These are phyloP conservation scores for Diadema setosum DNA, from an alignment of 35 echinoderm and acorn worm species.

Conservation along the genomic window DNA sequence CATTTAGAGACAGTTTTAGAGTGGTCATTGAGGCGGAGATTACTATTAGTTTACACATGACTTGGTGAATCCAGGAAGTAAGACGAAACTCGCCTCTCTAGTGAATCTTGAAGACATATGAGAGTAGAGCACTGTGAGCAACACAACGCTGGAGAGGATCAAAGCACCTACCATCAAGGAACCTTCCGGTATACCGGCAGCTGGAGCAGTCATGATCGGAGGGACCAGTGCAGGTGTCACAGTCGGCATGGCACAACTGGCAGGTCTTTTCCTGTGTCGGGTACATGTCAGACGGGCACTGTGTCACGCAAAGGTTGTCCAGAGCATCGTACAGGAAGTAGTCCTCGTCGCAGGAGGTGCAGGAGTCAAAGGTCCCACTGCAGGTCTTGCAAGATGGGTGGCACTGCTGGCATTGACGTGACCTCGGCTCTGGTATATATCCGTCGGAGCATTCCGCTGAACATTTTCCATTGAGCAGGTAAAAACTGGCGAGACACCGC, in stretches of 20 bases:
- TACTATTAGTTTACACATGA: no score
- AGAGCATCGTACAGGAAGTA: background rate
- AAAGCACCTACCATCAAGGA: no score
- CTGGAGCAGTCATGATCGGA: background rate
- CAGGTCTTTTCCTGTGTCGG: background rate
- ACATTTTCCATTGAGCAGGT: background rate
- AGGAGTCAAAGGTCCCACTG: background rate
- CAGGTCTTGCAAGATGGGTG: slow-evolving; percentile 43
- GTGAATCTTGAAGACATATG: no score
- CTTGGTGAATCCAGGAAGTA: no score
- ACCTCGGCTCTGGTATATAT: background rate
- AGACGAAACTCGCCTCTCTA: no score
- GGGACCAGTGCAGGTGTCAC: background rate
- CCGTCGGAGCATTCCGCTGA: background rate
- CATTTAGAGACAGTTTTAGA: no score
- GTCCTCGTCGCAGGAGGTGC: background rate
- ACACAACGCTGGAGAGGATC: no score
- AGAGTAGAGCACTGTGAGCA: no score
- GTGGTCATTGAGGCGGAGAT: no score
- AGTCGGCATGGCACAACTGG: background rate
- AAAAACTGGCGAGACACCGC: background rate
- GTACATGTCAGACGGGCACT: background rate
- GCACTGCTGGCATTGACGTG: background rate
- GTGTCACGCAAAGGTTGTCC: background rate
- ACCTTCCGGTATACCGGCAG: no score